Evolutionary conservation across 2,113 vertebrate genomes (phyloP).

Genomic region (Lepidothrix coronata): DNA sequence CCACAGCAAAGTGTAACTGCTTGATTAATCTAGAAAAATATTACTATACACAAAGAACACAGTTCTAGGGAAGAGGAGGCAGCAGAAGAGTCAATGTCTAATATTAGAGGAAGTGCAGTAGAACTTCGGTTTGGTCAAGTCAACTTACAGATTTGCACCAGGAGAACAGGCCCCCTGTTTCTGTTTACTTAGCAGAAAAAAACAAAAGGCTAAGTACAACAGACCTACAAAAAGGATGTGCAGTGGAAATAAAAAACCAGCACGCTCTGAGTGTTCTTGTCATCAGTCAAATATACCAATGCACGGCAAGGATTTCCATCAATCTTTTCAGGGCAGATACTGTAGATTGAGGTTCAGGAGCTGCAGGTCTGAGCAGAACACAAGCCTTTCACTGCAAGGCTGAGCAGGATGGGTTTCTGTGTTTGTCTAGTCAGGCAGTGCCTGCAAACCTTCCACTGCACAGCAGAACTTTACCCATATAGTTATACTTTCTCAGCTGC

Average conservation of each 20-base stretch:
- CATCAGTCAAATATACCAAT: not conserved
- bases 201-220: not conserved
- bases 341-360: not conserved
- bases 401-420: not conserved
- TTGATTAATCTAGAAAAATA: constrained; percentile 6
- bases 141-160: not conserved
- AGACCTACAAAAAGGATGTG: not conserved
- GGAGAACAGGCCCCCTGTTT: not conserved
- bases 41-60: not conserved
- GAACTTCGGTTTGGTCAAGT: not conserved
- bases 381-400: not conserved
- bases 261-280: not conserved
- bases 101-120: not conserved
- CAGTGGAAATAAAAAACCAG: not conserved
- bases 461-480: not conserved
- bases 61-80: not conserved
- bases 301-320: not conserved
- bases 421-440: not conserved
- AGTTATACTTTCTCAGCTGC: not conserved
- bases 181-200: not conserved
- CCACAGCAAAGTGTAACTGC: not conserved
- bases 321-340: not conserved
- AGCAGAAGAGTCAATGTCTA: not conserved
- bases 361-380: not conserved
- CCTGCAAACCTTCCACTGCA: not conserved